A percentile compares a stretch with the other conserved stretches of the same genome.
phyloP scores from a whole-genome alignment of 2,888 invertebrate genomes.

The Sinodicranocentrus sp. region DNA sequence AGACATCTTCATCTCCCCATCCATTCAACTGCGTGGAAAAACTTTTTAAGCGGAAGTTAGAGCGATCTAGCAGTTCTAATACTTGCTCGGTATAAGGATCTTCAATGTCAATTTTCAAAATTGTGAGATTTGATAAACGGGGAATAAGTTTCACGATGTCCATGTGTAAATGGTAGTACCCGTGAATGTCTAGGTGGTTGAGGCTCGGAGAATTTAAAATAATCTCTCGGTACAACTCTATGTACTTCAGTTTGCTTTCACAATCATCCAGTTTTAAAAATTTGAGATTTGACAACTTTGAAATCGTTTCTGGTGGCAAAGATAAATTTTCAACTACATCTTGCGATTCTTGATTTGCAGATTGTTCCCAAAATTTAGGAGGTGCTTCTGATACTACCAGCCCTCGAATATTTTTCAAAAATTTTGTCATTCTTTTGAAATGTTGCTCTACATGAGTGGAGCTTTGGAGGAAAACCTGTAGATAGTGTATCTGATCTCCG shows the following conservation, averaged over 20 bases:
- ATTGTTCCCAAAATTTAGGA: neutral
- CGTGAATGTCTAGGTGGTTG: constrained; percentile 46
- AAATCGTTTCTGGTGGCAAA: neutral
- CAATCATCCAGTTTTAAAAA: constrained; percentile 55
- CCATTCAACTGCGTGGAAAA: constrained; percentile 31
- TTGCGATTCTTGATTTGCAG: too few relatives aligned
- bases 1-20: constrained; percentile 9
- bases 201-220: constrained; percentile 38
- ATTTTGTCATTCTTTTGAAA: constrained; percentile 10
- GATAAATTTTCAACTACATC: neutral
- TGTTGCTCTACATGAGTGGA: constrained; percentile 8
- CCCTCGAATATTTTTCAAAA: constrained; percentile 19
- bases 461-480: constrained; percentile 31
- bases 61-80: constrained; percentile 16
- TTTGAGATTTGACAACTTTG: constrained; percentile 26
- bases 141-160: neutral
- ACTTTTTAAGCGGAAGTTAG: constrained; percentile 25
- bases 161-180: constrained; percentile 33
- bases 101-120: constrained; percentile 46
- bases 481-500: constrained; percentile 16
- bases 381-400: constrained; percentile 29
- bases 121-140: constrained; percentile 3
- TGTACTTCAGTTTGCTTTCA: constrained; percentile 15
- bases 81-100: neutral
- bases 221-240: constrained; percentile 19